Evolutionary conservation across 2,113 vertebrate species (phyloP).

Genomic region (Calidris pugnax): DNA sequence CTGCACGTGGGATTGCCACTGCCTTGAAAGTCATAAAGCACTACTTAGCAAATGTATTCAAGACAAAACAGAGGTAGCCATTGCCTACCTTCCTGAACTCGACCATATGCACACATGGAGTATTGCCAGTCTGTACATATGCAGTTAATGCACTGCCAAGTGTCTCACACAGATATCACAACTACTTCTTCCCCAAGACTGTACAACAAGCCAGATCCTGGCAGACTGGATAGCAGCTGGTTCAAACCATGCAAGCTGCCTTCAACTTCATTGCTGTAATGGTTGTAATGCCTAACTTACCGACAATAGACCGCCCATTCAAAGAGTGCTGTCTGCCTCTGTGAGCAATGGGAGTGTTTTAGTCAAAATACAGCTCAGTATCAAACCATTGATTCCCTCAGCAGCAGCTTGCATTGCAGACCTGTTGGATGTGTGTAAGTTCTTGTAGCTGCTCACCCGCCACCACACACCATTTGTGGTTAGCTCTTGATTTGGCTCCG

Average conservation of each 20-base stretch:
- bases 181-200: neutral
- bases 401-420: neutral
- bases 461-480: neutral
- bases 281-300: neutral
- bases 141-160: neutral
- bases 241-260: neutral
- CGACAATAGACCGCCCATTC: neutral
- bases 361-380: neutral
- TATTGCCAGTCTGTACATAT: neutral
- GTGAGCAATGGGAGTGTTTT: neutral
- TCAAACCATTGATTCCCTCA: neutral
- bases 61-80: neutral
- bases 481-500: neutral
- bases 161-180: neutral
- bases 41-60: neutral
- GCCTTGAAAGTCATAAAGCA: neutral
- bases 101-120: neutral
- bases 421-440: neutral
- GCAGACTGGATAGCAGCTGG: neutral
- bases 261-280: neutral
- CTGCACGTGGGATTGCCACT: neutral
- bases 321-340: neutral
- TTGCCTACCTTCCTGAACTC: neutral
- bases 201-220: neutral
- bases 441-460: neutral